Percentiles rank a stretch among this genome's conserved stretches.
Conservation (phyloP, 2,888 invertebrate species). For the Leptura quadrifasciata region DNA sequence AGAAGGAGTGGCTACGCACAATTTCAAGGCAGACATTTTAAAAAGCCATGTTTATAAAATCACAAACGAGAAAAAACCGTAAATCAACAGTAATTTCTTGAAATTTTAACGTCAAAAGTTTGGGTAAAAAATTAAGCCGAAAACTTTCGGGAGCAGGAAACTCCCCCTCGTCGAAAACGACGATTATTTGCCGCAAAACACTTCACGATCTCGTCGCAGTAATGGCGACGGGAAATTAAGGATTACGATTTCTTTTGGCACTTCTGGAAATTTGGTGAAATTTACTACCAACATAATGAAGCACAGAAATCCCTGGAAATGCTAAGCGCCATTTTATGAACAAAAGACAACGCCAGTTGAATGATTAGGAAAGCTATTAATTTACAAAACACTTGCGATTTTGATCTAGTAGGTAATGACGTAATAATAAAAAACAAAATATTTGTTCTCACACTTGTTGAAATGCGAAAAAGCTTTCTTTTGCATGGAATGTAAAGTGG, state of each 20-base stretch:
- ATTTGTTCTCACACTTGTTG: too few species aligned
- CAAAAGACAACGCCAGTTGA: too few species aligned
- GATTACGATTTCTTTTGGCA: conserved; percentile 30
- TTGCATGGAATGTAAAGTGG: background rate
- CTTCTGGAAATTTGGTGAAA: conserved; percentile 38
- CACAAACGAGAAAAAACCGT: conserved; percentile 76
- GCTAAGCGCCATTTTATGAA: conserved; percentile 1
- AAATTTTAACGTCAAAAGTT: conserved; percentile 63
- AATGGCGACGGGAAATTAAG: conserved; percentile 80
- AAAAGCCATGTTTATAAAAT: conserved; percentile 85
- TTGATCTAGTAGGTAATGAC: too few species aligned
- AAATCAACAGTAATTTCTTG: conserved; percentile 54
- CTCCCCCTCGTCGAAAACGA: conserved; percentile 81
- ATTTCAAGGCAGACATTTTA: conserved; percentile 86
- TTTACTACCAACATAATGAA: conserved; percentile 28
- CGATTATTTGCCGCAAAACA: conserved; percentile 76
- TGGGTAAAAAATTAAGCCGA: conserved; percentile 69
- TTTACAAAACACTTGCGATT: too few species aligned
- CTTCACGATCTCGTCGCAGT: conserved; percentile 79
- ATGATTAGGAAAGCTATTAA: too few species aligned
- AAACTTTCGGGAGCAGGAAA: conserved; percentile 77
- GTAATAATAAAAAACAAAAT: too few species aligned
- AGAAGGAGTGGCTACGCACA: conserved; percentile 83
- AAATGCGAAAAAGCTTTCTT: too few species aligned
- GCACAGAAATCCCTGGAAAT: background rate